phyloP scores from a whole-genome alignment of 2,797 vertebrate genomes.

The Fistularia commersonii region DNA sequence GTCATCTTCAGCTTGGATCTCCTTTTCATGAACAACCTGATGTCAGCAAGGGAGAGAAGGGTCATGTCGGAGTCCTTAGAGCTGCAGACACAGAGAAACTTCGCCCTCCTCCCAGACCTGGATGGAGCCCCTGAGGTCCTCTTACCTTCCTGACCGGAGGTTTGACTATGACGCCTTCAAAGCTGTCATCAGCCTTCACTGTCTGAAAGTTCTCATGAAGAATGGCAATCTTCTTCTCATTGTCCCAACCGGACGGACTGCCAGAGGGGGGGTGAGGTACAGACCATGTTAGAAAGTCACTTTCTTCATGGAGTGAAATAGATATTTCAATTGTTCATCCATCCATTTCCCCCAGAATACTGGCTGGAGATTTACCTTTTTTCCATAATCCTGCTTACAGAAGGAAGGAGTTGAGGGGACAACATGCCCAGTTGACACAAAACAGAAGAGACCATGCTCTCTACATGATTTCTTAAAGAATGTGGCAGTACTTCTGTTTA shows the following conservation, averaged over 20 bases:
- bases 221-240: slow-evolving; percentile 98
- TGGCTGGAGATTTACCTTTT: too few relatives aligned
- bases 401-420: too few relatives aligned
- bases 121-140: not conserved
- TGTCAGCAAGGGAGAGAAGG: slow-evolving; percentile 23
- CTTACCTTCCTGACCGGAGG: slow-evolving; percentile 95
- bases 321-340: too few relatives aligned
- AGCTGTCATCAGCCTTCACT: slow-evolving; percentile 90
- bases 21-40: slow-evolving; percentile 98
- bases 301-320: too few relatives aligned
- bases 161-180: slow-evolving; percentile 94
- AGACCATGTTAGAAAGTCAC: not conserved
- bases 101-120: not conserved
- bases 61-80: too few relatives aligned
- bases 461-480: too few relatives aligned
- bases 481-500: too few relatives aligned
- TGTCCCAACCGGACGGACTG: slow-evolving; percentile 98
- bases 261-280: slow-evolving; percentile 26
- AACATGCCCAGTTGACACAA: too few relatives aligned
- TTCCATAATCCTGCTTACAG: too few relatives aligned
- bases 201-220: slow-evolving; percentile 96
- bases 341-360: too few relatives aligned
- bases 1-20: slow-evolving; percentile 97
- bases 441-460: too few relatives aligned
- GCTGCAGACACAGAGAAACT: too few relatives aligned